Conservation (phyloP, 92 coral and sea anemone species). For the Parazoanthus atlanticus region DNA sequence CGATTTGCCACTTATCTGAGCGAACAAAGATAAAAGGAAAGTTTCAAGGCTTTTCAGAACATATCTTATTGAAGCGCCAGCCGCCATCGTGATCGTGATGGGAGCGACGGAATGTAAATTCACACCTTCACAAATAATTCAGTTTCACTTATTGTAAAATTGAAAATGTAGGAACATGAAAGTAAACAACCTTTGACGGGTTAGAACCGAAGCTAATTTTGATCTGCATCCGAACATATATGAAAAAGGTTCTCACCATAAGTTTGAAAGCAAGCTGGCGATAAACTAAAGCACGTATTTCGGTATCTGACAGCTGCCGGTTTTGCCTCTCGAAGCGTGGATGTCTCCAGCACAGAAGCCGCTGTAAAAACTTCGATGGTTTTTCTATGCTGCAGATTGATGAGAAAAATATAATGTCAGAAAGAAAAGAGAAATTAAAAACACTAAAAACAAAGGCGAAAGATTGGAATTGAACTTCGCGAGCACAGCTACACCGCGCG, state of each 20-base stretch:
- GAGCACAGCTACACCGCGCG: neutral
- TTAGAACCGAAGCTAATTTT: neutral
- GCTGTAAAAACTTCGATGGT: slow-evolving; percentile 3
- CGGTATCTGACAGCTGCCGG: neutral
- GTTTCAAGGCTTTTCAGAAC: neutral
- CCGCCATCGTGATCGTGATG: neutral
- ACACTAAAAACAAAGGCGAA: neutral
- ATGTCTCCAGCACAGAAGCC: neutral
- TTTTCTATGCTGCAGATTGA: neutral
- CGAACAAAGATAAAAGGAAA: neutral
- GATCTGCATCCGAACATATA: slow-evolving; percentile 2
- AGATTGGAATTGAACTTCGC: slow-evolving; percentile 1
- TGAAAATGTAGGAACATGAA: too few relatives aligned
- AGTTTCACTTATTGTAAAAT: too few relatives aligned
- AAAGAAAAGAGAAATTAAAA: neutral
- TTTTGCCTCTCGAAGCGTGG: neutral
- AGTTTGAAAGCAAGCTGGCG: slow-evolving; percentile 2
- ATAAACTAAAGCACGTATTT: slow-evolving; percentile 3
- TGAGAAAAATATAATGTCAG: neutral
- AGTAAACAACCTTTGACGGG: neutral
- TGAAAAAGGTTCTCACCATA: neutral
- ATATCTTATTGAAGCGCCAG: neutral
- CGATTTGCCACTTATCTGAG: neutral
- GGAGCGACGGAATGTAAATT: slow-evolving; percentile 1
- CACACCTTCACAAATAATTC: too few relatives aligned